A percentile compares a stretch with the other conserved stretches of the same genome.
Conservation (phyloP, 2,888 invertebrate species). For the Sinodicranocentrus sp. region DNA sequence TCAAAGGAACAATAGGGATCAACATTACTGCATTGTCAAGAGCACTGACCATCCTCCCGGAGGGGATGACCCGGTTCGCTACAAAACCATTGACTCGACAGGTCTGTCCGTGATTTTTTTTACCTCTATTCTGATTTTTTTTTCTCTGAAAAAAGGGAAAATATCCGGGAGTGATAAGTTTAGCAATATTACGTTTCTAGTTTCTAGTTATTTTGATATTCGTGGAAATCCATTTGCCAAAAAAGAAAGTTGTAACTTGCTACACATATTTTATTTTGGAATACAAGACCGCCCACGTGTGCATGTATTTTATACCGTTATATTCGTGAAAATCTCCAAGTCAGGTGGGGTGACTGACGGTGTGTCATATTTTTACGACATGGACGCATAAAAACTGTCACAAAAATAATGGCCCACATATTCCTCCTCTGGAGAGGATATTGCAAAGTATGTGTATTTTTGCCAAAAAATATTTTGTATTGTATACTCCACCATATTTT, state of each 20-base stretch:
- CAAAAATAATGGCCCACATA: slow-evolving; percentile 50
- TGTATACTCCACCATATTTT: slow-evolving; percentile 35
- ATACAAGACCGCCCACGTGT: too few relatives aligned
- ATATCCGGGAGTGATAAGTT: too few relatives aligned
- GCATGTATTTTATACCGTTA: too few relatives aligned
- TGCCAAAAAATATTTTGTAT: slow-evolving; percentile 9
- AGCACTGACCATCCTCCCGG: slow-evolving; percentile 67
- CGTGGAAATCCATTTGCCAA: too few relatives aligned
- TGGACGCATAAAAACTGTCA: slow-evolving; percentile 58
- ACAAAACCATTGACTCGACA: slow-evolving; percentile 70
- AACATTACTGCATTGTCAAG: slow-evolving; percentile 74
- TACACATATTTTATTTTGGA: too few relatives aligned
- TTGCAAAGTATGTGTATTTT: not conserved
- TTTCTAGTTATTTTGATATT: too few relatives aligned
- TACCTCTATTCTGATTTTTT: not conserved
- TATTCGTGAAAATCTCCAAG: slow-evolving; percentile 44
- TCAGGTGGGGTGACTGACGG: slow-evolving; percentile 53
- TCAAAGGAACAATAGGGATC: slow-evolving; percentile 67
- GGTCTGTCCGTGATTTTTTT: slow-evolving; percentile 50
- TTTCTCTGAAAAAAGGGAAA: not conserved
- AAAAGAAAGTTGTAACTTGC: too few relatives aligned
- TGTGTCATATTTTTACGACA: slow-evolving; percentile 60
- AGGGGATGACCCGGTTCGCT: slow-evolving; percentile 64
- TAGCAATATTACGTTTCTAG: too few relatives aligned
- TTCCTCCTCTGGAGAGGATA: not conserved